These are phyloP conservation scores for Geotrupes spiniger DNA, from an alignment of 2,888 invertebrate genomes.

Conservation along the genomic window DNA sequence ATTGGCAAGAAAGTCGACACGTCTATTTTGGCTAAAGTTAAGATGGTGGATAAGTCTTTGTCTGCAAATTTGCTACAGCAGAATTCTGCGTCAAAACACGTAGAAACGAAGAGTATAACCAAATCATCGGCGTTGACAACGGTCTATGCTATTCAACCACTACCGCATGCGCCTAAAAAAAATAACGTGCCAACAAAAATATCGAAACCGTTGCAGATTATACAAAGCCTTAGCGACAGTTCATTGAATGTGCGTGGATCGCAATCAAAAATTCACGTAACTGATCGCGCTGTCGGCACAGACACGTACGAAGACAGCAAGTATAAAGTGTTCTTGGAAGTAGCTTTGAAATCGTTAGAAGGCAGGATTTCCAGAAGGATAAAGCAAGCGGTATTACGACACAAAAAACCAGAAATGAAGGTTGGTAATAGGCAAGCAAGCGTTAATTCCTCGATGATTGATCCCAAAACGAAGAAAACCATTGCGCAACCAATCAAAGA, in stretches of 20 bases:
- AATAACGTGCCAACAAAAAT: neutral
- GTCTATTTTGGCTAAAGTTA: slow-evolving; percentile 2
- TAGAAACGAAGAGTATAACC: neutral
- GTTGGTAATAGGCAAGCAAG: too few relatives aligned
- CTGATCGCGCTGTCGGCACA: neutral
- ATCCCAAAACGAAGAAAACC: neutral
- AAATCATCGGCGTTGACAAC: too few relatives aligned
- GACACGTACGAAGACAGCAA: too few relatives aligned
- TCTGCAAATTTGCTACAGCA: slow-evolving; percentile 2
- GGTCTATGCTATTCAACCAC: too few relatives aligned
- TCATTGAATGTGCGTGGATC: slow-evolving; percentile 4
- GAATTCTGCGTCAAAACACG: neutral
- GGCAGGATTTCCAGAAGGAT: slow-evolving; percentile 6
- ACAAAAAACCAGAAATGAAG: neutral
- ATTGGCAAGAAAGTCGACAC: slow-evolving; percentile 14
- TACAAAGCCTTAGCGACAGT: slow-evolving; percentile 12
- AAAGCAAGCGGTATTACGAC: neutral
- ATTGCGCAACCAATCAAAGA: neutral
- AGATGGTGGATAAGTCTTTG: slow-evolving; percentile 11
- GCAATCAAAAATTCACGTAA: neutral
- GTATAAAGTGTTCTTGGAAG: slow-evolving; percentile 5
- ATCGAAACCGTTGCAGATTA: neutral
- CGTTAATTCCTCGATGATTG: neutral
- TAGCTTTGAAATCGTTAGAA: slow-evolving; percentile 9
- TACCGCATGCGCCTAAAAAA: too few relatives aligned